Percentiles rank a stretch among this genome's conserved stretches.
These are phyloP conservation scores for Tetragonula clypearis DNA, from an alignment of 1,140 invertebrate species.

Conservation along the genomic window DNA sequence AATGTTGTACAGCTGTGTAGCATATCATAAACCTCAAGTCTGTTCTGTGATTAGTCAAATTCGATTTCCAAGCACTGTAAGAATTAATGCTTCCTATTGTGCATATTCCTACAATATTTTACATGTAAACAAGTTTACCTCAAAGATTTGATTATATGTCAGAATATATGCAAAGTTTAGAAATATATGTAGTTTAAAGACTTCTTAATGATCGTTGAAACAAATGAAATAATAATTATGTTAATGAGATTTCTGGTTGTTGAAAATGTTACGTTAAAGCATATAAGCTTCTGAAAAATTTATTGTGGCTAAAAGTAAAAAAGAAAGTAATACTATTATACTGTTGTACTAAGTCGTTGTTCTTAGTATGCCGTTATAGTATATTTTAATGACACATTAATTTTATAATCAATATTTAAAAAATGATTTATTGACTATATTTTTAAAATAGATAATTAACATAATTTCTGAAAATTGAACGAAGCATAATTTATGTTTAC, in stretches of 20 bases:
- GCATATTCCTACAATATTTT: conserved; percentile 10
- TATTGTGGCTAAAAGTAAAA: conserved; percentile 11
- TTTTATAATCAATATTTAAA: conserved; percentile 10
- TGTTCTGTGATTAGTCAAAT: conserved; percentile 50
- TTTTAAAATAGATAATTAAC: conserved; percentile 23
- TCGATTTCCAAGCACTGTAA: conserved; percentile 12
- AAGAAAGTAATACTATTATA: not conserved
- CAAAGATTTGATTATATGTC: conserved; percentile 29
- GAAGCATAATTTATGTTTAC: conserved; percentile 8
- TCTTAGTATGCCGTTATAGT: no score
- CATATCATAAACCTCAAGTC: conserved; percentile 25
- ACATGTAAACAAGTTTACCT: conserved; percentile 21
- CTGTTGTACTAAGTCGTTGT: not conserved
- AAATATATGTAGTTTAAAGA: conserved; percentile 13
- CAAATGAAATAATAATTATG: conserved; percentile 34
- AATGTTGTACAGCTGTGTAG: conserved; percentile 43
- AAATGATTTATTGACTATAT: conserved; percentile 14
- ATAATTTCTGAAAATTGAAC: not conserved
- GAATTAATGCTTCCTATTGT: conserved; percentile 36
- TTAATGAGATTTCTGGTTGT: conserved; percentile 43
- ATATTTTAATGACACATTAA: conserved; percentile 5
- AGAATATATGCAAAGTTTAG: conserved; percentile 16
- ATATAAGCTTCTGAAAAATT: conserved; percentile 5
- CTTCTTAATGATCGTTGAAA: conserved; percentile 34
- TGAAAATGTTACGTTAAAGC: conserved; percentile 21